These are phyloP conservation scores for Falco naumanni DNA, from an alignment of 2,797 vertebrate species.

Conservation along the genomic window DNA sequence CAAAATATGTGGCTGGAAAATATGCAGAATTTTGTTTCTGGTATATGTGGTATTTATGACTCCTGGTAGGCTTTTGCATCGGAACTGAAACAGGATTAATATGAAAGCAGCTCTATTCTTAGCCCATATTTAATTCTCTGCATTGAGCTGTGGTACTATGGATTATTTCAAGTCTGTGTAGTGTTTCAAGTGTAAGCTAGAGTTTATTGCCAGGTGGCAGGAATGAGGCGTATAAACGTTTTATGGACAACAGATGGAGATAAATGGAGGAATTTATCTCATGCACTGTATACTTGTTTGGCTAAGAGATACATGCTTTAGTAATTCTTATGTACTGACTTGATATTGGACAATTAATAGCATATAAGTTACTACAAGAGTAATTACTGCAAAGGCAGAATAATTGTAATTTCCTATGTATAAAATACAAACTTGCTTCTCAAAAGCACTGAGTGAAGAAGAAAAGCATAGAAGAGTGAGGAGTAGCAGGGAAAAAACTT, in stretches of 20 bases:
- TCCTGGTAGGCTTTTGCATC: background rate
- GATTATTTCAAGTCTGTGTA: constrained; percentile 55
- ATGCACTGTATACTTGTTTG: constrained; percentile 29
- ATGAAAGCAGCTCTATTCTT: constrained; percentile 40
- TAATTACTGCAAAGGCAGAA: background rate
- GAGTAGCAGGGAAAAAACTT: background rate
- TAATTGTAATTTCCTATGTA: background rate
- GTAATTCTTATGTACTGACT: constrained; percentile 37
- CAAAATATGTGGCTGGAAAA: background rate
- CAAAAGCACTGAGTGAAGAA: background rate
- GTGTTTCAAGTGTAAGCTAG: constrained; percentile 66
- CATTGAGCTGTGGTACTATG: constrained; percentile 33
- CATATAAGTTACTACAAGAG: background rate
- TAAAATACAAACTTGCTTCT: background rate
- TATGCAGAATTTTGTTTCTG: background rate
- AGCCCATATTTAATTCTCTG: constrained; percentile 47
- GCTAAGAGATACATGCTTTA: constrained; percentile 18
- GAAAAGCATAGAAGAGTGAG: background rate
- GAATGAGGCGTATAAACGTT: constrained; percentile 72
- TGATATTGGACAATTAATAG: constrained; percentile 38
- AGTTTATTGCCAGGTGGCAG: constrained; percentile 74
- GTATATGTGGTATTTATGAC: background rate
- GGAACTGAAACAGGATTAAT: background rate
- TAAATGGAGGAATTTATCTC: constrained; percentile 62
- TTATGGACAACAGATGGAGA: constrained; percentile 78